Evolutionary conservation across 2,113 vertebrate genomes (phyloP).

Genomic region (Regulus satrapa): DNA sequence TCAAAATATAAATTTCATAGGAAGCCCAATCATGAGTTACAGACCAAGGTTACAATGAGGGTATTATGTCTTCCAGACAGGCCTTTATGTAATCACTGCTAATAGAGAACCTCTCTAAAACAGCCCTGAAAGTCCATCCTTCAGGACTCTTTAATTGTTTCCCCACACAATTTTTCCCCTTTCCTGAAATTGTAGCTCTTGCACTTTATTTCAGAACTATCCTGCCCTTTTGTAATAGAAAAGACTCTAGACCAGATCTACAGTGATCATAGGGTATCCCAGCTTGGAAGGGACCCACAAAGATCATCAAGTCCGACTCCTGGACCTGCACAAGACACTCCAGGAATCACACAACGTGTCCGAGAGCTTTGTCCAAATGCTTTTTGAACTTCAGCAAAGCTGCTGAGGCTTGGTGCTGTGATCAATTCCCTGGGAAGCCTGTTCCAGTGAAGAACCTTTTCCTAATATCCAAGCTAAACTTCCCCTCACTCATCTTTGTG

Average conservation of each 20-base stretch:
- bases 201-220: not conserved
- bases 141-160: not conserved
- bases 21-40: not conserved
- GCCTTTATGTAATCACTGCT: rapidly evolving
- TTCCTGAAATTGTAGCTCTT: not conserved
- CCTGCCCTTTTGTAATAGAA: not conserved
- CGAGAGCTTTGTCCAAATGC: not conserved
- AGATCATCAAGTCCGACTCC: not conserved
- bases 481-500: not conserved
- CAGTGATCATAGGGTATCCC: not conserved
- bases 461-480: not conserved
- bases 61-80: not conserved
- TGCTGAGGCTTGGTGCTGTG: not conserved
- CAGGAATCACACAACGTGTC: not conserved
- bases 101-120: not conserved
- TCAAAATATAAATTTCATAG: not conserved
- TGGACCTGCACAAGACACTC: not conserved
- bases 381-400: not conserved
- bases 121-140: not conserved
- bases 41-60: not conserved
- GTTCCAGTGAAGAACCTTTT: not conserved
- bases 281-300: not conserved
- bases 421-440: rapidly evolving
- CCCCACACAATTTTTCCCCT: rapidly evolving
- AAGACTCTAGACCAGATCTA: not conserved